These are phyloP conservation scores for Maccullochella peelii DNA, from an alignment of 2,113 vertebrate genomes.

Conservation along the genomic window DNA sequence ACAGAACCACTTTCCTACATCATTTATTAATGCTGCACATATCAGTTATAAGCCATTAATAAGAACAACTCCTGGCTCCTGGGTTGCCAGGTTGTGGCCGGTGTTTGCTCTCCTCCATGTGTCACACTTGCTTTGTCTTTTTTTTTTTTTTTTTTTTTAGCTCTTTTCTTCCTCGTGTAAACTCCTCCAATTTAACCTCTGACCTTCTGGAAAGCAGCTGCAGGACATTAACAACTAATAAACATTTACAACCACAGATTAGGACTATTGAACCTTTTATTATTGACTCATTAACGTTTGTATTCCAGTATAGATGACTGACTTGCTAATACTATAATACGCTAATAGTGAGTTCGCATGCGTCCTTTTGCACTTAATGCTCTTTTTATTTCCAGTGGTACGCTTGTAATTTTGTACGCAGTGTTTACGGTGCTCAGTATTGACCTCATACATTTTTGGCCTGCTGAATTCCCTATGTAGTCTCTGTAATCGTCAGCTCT, in stretches of 20 bases:
- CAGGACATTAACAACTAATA: neutral
- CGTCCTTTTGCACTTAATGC: slow-evolving; percentile 37
- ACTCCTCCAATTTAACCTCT: neutral
- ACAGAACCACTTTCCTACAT: neutral
- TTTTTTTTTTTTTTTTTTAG: too few species aligned
- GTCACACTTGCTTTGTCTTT: neutral
- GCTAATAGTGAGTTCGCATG: too few species aligned
- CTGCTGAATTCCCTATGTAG: slow-evolving; percentile 17
- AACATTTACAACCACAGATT: neutral
- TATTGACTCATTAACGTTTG: neutral
- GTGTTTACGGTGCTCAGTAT: slow-evolving; percentile 34
- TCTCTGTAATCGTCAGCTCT: slow-evolving; percentile 19
- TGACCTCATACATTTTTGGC: slow-evolving; percentile 44
- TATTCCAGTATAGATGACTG: neutral
- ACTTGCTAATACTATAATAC: too few species aligned
- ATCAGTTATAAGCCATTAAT: neutral
- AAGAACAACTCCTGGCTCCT: neutral
- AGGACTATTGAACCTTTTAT: neutral
- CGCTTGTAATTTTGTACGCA: slow-evolving; percentile 53
- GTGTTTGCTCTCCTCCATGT: neutral
- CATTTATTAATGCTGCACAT: neutral
- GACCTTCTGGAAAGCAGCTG: neutral
- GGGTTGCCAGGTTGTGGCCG: neutral
- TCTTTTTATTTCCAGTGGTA: slow-evolving; percentile 64
- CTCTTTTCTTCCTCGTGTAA: neutral